Evolutionary conservation across 2,113 vertebrate species (phyloP).

Genomic region (Lynx canadensis): DNA sequence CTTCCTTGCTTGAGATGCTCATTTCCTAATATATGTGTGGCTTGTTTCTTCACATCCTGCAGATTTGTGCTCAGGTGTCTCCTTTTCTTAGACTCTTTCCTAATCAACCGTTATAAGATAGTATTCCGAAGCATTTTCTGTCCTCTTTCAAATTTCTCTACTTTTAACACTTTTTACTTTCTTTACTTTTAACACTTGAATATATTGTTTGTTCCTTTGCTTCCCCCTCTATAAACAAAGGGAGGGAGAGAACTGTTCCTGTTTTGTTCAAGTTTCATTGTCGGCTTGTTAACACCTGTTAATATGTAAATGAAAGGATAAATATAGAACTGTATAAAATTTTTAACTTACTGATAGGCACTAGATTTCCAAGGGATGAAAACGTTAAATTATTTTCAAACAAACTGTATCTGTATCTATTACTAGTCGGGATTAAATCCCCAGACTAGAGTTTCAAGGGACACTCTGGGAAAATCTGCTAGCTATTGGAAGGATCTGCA

Average conservation of each 20-base stretch:
- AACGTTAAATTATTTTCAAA: not conserved
- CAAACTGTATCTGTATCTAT: not conserved
- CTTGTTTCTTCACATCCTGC: not conserved
- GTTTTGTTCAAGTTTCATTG: not conserved
- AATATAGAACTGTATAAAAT: not conserved
- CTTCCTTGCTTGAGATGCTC: not conserved
- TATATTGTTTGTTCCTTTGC: not conserved
- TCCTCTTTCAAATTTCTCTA: not conserved
- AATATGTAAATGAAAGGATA: not conserved
- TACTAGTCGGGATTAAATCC: not conserved
- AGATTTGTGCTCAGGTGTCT: not conserved
- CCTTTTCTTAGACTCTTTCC: not conserved
- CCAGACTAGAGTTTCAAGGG: not conserved
- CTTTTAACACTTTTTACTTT: not conserved
- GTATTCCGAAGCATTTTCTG: not conserved
- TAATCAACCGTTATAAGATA: not conserved
- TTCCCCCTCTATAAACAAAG: not conserved
- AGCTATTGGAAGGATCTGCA: not conserved
- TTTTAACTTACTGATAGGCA: not conserved
- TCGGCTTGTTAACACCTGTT: not conserved
- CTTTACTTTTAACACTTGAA: not conserved
- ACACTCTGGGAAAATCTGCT: not conserved
- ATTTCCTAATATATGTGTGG: not conserved
- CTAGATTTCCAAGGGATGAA: not conserved
- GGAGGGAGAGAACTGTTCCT: not conserved